Base-by-base conservation (phyloP, 2,888 invertebrate species). In the Archaeoteleia sp. region DNA sequence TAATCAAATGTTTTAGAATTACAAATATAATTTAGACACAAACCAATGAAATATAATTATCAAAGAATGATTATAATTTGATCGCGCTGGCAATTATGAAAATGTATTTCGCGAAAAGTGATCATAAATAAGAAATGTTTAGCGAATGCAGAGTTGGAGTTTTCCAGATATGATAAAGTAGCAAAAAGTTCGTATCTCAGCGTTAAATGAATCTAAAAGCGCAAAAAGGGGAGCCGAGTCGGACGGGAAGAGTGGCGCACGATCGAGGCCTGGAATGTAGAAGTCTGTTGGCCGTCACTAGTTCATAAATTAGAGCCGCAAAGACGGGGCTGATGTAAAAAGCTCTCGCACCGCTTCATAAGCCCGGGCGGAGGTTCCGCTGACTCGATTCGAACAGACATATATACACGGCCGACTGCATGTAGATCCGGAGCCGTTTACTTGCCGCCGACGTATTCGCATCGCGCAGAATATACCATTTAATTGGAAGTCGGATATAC, bases 291-390 rank as follows among this genome's bases (percentile, higher is more conserved):
- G 61, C 54, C 54, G 61, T 45, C 62, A 42, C 46, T 63, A 63
- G 73, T 67, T 75, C 74, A 75, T 75, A 75, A 75, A 75, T 75
- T 75, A 75, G 72, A 62, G 60, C 67, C 61, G 65, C 65, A 71
- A 72, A 58, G 67, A 58, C 34, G 55, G 32, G 58, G 35, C 20
- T 42, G 20, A 1, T 2, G 71, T 65, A 74, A 74, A 74, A 74
- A 70, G 27, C 58, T n/a, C n/a, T 63, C 14, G 60, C 58, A 61
- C 51, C 62, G 54, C 74, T 66, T 66, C 74, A 57, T 61, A 70
- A 20, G 29, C 27, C 42, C 42, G 17, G 6, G 13, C 27, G 8
- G 37, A 37, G 37, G 10, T 23, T 9, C 40, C 40, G 17, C 17
- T 9, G 40, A 23, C 23, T 42, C 29, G 13, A 42, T 42, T 42